Conservation (phyloP, 2,888 invertebrate genomes). For the Disparrhopalites patrizii region DNA sequence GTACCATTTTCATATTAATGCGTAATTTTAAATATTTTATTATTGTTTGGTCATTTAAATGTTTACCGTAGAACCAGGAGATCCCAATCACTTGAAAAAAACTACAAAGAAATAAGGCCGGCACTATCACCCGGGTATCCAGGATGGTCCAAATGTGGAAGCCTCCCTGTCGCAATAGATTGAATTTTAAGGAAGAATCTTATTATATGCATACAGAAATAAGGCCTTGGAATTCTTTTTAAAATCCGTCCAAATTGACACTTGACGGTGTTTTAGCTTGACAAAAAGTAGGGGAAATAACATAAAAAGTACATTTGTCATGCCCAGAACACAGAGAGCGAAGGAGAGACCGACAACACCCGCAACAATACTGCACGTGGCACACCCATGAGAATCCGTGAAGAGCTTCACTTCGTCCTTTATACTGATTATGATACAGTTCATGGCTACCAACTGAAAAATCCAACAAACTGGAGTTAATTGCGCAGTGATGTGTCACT, state of each 20-base stretch:
- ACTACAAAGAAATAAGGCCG: neutral
- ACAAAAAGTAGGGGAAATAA: neutral
- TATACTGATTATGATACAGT: constrained; percentile 1
- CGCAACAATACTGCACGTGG: neutral
- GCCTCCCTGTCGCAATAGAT: constrained; percentile 14
- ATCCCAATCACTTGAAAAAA: constrained; percentile 3
- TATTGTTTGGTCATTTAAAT: neutral
- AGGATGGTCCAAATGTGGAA: neutral
- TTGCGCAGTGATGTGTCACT: neutral
- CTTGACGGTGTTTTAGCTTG: neutral
- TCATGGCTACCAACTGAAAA: constrained; percentile 4
- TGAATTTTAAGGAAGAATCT: no score
- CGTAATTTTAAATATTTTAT: no score
- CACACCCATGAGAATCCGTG: neutral
- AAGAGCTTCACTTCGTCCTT: neutral
- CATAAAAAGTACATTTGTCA: no score
- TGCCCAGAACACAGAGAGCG: neutral
- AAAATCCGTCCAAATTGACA: no score
- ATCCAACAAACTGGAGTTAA: neutral
- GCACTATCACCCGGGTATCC: neutral
- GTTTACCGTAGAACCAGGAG: constrained; percentile 23
- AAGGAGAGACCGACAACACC: neutral
- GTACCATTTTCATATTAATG: no score
- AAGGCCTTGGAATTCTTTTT: no score
- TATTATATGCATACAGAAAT: no score